Evolutionary conservation across 2,888 invertebrate genomes (phyloP).

Genomic region (Cantharis rustica): DNA sequence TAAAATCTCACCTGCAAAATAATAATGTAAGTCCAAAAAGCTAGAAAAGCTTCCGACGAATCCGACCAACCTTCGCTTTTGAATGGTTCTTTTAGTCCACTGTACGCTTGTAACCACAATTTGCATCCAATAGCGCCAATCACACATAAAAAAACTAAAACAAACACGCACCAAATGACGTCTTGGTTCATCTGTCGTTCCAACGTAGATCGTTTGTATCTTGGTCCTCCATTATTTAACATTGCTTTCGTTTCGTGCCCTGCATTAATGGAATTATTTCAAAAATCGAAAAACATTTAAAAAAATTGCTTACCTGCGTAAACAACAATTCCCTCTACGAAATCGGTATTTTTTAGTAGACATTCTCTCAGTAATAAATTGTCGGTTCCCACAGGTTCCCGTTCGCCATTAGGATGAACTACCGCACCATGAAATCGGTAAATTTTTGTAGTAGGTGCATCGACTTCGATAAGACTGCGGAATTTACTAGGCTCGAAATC

Average conservation of each 20-base stretch:
- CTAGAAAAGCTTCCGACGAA: constrained; percentile 70
- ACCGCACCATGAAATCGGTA: constrained; percentile 92
- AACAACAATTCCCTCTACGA: constrained; percentile 93
- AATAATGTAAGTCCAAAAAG: constrained; percentile 96
- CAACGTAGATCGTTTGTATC: constrained; percentile 89
- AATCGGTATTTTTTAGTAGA: constrained; percentile 94
- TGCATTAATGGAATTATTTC: constrained; percentile 38
- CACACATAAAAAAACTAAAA: constrained; percentile 86
- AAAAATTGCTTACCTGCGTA: constrained; percentile 72
- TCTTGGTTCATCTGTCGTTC: constrained; percentile 95
- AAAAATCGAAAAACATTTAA: neutral
- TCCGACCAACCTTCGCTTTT: constrained; percentile 61
- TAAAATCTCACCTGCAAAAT: constrained; percentile 75
- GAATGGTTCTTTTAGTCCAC: constrained; percentile 67
- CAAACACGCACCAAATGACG: constrained; percentile 94
- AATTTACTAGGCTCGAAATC: constrained; percentile 82
- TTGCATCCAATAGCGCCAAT: constrained; percentile 91
- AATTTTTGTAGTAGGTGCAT: constrained; percentile 93
- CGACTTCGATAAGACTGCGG: constrained; percentile 85
- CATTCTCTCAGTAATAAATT: constrained; percentile 93
- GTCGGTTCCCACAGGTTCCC: constrained; percentile 84
- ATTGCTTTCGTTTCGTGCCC: constrained; percentile 98
- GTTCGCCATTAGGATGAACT: constrained; percentile 76
- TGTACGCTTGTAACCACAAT: constrained; percentile 75
- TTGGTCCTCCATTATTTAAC: constrained; percentile 95